These are phyloP conservation scores for Anticlea derivata DNA, from an alignment of 2,888 invertebrate species.

Conservation along the genomic window DNA sequence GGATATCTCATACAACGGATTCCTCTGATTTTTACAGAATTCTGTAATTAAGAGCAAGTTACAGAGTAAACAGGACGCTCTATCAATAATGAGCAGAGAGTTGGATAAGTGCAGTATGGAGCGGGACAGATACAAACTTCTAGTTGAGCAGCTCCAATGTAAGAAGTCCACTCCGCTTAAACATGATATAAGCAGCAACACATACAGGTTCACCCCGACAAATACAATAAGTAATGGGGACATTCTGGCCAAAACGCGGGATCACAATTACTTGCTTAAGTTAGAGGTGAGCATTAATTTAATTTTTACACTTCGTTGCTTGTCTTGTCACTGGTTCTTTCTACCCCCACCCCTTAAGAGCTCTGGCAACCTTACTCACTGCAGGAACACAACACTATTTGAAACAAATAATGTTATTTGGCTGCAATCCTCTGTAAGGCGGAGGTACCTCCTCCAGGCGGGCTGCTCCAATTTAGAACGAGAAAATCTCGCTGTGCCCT, in stretches of 20 bases:
- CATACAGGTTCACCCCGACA: constrained; percentile 62
- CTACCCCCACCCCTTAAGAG: no score
- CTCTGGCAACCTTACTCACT: no score
- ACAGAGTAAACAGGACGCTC: constrained; percentile 92
- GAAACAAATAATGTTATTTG: no score
- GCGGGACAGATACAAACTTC: constrained; percentile 90
- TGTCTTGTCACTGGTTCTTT: no score
- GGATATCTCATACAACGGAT: no score
- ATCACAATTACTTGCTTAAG: constrained; percentile 83
- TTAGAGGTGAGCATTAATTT: constrained; percentile 63
- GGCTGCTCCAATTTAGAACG: no score
- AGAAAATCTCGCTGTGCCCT: no score
- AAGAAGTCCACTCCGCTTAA: constrained; percentile 53
- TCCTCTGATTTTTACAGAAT: constrained; percentile 67
- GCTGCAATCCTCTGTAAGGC: no score
- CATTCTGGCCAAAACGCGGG: constrained; percentile 83
- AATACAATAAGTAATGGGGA: constrained; percentile 82
- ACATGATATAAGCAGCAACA: constrained; percentile 49
- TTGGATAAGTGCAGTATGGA: constrained; percentile 91
- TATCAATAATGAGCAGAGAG: constrained; percentile 90
- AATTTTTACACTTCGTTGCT: no score
- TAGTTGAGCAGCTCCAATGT: constrained; percentile 90
- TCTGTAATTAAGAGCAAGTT: constrained; percentile 88
- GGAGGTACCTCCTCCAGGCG: no score
- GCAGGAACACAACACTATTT: no score